Evolutionary conservation across 2,888 invertebrate genomes (phyloP).

Genomic region (Desoria tigrina): DNA sequence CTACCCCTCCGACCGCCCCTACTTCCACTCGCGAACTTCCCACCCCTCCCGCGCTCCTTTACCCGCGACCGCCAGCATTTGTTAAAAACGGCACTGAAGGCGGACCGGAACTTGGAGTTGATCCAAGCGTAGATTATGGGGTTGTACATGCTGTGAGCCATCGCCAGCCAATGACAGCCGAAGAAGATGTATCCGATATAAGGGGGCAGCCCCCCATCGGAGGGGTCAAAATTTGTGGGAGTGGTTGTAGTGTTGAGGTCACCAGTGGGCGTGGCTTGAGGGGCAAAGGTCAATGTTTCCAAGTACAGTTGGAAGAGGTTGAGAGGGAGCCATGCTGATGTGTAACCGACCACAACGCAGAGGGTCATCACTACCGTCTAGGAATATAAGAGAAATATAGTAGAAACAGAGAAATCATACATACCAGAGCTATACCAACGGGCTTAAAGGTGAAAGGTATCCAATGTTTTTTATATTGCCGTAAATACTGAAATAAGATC

Average conservation of each 20-base stretch:
- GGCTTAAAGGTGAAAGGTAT: too few relatives aligned
- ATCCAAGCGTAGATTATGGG: slow-evolving; percentile 56
- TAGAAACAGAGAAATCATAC: too few relatives aligned
- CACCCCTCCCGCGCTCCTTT: too few relatives aligned
- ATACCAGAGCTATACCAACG: too few relatives aligned
- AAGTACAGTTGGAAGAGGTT: slow-evolving; percentile 47
- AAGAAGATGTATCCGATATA: slow-evolving; percentile 55
- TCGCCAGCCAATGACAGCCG: slow-evolving; percentile 55
- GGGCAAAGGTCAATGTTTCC: neutral
- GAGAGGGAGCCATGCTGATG: slow-evolving; percentile 60
- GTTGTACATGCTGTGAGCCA: slow-evolving; percentile 56
- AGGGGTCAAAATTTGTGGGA: neutral
- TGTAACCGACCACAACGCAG: slow-evolving; percentile 59
- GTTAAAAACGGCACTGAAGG: slow-evolving; percentile 16
- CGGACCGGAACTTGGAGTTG: slow-evolving; percentile 57
- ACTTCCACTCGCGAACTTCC: too few relatives aligned
- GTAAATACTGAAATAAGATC: too few relatives aligned
- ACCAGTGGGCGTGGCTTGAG: neutral
- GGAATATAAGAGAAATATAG: neutral
- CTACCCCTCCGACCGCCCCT: too few relatives aligned
- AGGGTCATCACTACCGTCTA: slow-evolving; percentile 62
- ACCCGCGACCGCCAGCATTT: too few relatives aligned
- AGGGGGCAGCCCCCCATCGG: slow-evolving; percentile 38
- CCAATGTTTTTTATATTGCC: too few relatives aligned
- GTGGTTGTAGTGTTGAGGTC: neutral